phyloP scores from a whole-genome alignment of 35 echinoderm and acorn worm genomes.

The Ophiothrix spiculata region DNA sequence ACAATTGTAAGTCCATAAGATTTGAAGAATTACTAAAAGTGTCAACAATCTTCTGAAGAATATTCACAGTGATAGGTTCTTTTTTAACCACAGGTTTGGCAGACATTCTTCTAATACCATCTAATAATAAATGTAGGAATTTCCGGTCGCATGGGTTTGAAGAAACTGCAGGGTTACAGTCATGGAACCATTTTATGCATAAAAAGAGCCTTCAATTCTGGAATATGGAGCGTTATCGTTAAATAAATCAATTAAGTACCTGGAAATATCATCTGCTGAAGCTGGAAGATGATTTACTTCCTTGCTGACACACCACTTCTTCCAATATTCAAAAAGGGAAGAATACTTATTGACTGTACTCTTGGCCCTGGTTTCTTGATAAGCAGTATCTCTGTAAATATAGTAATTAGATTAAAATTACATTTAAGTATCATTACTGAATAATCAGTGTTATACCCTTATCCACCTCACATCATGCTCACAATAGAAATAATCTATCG shows the following conservation, averaged over 20 bases:
- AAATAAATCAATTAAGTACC: background rate
- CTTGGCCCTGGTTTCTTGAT: background rate
- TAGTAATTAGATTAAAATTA: background rate
- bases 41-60: no score
- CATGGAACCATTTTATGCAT: background rate
- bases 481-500: background rate
- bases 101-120: background rate
- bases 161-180: background rate
- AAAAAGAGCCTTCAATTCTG: background rate
- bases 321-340: background rate
- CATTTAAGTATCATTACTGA: background rate
- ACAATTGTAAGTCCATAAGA: no score
- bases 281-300: background rate
- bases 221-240: background rate
- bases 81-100: background rate
- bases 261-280: background rate
- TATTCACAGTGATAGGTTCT: no score
- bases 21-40: no score
- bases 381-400: background rate
- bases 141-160: background rate
- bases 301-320: background rate
- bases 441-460: background rate
- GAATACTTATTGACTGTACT: background rate
- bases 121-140: background rate
- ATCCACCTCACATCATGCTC: background rate